Percentiles rank a stretch among this genome's conserved stretches.
phyloP scores from a whole-genome alignment of 1,140 invertebrate genomes.

The Globodera ellingtonae region DNA sequence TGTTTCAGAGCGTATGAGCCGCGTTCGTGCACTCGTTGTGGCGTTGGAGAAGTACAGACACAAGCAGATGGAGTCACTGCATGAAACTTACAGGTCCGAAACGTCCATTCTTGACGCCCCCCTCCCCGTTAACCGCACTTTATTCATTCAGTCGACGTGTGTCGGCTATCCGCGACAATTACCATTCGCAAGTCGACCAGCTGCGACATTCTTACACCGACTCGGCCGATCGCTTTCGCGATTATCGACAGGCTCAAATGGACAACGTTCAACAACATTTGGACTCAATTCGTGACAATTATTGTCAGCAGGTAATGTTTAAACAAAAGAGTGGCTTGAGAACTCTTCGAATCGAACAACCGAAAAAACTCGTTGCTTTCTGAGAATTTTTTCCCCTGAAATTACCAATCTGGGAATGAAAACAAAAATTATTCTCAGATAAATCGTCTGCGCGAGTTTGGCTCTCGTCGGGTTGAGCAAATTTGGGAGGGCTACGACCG shows the following conservation, averaged over 20 bases:
- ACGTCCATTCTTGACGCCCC: background rate
- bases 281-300: constrained; percentile 59
- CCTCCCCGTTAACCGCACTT: background rate
- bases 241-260: constrained; percentile 60
- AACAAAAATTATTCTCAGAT: constrained; percentile 30
- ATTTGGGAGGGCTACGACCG: constrained; percentile 62
- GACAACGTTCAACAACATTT: constrained; percentile 61
- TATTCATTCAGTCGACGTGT: constrained; percentile 35
- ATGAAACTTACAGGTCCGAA: constrained; percentile 55
- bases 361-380: too few relatives aligned
- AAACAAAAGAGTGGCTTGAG: too few relatives aligned
- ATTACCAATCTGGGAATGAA: too few relatives aligned
- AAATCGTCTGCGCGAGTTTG: constrained; percentile 58
- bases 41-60: constrained; percentile 64
- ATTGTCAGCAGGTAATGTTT: constrained; percentile 53
- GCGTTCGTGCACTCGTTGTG: constrained; percentile 61
- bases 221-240: constrained; percentile 61
- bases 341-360: too few relatives aligned
- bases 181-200: constrained; percentile 61
- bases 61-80: constrained; percentile 59
- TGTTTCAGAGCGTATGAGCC: constrained; percentile 55
- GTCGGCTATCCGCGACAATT: constrained; percentile 57
- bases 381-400: too few relatives aligned
- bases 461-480: constrained; percentile 57
- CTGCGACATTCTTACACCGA: constrained; percentile 57